These are phyloP conservation scores for Corynorhinus townsendii DNA, from an alignment of 2,113 vertebrate genomes.

Conservation along the genomic window DNA sequence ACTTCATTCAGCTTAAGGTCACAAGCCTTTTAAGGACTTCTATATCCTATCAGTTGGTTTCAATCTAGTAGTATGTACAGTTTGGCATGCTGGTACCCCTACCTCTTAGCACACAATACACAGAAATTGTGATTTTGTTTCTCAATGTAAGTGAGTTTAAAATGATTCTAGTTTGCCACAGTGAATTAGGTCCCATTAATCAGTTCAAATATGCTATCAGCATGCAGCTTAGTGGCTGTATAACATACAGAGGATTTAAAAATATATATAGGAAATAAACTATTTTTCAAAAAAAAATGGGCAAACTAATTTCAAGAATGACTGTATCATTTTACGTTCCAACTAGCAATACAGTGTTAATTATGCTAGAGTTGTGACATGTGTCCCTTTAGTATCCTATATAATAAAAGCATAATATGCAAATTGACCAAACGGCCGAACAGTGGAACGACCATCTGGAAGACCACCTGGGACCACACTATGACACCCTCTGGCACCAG, in stretches of 20 bases:
- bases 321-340: neutral
- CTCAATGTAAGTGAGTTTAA: neutral
- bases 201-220: neutral
- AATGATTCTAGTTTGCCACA: neutral
- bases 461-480: too few species aligned
- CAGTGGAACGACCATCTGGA: too few species aligned
- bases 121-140: neutral
- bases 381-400: neutral
- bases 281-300: neutral
- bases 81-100: neutral
- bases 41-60: neutral
- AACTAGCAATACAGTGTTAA: neutral
- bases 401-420: neutral
- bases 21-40: neutral
- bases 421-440: too few species aligned
- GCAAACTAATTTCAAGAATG: neutral
- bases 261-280: neutral
- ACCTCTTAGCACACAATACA: neutral
- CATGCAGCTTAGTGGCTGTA: neutral
- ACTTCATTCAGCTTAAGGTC: neutral
- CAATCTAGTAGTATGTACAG: neutral
- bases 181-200: neutral
- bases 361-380: neutral
- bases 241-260: neutral
- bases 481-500: too few species aligned